Evolutionary conservation across 2,113 vertebrate genomes (phyloP).

Genomic region (Drymodes brunneopygia): DNA sequence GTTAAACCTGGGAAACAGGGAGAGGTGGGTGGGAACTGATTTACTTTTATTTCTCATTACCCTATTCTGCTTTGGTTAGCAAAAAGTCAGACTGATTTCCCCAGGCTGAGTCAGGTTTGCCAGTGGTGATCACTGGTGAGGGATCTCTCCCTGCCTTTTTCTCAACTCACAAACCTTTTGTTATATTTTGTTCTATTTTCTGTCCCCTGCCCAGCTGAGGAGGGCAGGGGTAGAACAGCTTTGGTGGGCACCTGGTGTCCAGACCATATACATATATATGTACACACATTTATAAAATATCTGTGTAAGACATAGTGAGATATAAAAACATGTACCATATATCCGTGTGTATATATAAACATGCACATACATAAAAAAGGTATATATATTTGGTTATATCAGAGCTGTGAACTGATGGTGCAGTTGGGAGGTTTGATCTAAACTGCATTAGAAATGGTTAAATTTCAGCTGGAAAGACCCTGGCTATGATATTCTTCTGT

Average conservation of each 20-base stretch:
- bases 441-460: neutral
- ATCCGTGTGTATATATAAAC: neutral
- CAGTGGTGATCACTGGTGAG: neutral
- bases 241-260: neutral
- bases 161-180: fast-evolving
- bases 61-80: neutral
- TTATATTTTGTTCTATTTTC: neutral
- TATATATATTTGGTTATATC: neutral
- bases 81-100: neutral
- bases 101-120: neutral
- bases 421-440: neutral
- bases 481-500: neutral
- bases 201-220: neutral
- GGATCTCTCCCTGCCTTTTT: neutral
- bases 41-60: neutral
- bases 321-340: neutral
- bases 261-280: neutral
- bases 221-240: neutral
- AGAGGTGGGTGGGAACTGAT: neutral
- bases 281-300: neutral
- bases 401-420: neutral
- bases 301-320: neutral
- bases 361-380: neutral
- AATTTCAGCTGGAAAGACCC: neutral
- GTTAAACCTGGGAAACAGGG: neutral